Evolutionary conservation across 2,888 invertebrate species (phyloP).

Genomic region (Cheilosia scutellata): DNA sequence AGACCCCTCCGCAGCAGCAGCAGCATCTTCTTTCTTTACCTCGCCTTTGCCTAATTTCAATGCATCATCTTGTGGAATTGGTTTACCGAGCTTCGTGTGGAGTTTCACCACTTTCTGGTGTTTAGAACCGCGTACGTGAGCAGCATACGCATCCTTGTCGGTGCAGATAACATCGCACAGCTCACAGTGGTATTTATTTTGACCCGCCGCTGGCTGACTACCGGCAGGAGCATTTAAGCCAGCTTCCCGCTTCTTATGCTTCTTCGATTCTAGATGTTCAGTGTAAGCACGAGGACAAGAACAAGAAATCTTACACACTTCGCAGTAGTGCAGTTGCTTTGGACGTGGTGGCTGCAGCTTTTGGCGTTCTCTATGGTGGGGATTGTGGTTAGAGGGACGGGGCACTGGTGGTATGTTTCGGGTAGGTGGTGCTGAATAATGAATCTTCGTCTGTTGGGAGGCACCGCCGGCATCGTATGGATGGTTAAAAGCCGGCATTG

Average conservation of each 20-base stretch:
- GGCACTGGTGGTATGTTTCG: conserved; percentile 86
- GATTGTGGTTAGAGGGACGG: conserved; percentile 79
- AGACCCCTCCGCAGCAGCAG: conserved; percentile 26
- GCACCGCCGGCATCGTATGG: conserved; percentile 77
- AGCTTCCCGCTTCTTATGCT: conserved; percentile 98
- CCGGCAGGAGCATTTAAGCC: conserved; percentile 88
- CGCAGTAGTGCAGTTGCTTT: conserved; percentile 97
- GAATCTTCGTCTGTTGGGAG: conserved; percentile 75
- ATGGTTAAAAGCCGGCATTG: conserved; percentile 86
- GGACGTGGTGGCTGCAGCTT: conserved; percentile 86
- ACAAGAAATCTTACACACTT: conserved; percentile 98
- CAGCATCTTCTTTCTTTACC: conserved; percentile 40
- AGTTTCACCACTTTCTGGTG: conserved; percentile 98
- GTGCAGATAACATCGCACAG: conserved; percentile 99
- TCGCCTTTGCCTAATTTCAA: conserved; percentile 87
- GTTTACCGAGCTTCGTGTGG: conserved; percentile 97
- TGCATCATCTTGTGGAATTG: conserved; percentile 96
- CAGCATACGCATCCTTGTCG: conserved; percentile 97
- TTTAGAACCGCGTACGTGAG: conserved; percentile 97
- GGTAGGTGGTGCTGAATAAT: conserved; percentile 85
- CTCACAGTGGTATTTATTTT: conserved; percentile 90
- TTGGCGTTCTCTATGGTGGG: conserved; percentile 83
- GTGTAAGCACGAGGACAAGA: conserved; percentile 95
- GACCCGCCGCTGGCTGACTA: conserved; percentile 86
- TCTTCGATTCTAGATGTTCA: conserved; percentile 98